Evolutionary conservation across 1,140 invertebrate species (phyloP).

Genomic region (Odontomachus brunneus): DNA sequence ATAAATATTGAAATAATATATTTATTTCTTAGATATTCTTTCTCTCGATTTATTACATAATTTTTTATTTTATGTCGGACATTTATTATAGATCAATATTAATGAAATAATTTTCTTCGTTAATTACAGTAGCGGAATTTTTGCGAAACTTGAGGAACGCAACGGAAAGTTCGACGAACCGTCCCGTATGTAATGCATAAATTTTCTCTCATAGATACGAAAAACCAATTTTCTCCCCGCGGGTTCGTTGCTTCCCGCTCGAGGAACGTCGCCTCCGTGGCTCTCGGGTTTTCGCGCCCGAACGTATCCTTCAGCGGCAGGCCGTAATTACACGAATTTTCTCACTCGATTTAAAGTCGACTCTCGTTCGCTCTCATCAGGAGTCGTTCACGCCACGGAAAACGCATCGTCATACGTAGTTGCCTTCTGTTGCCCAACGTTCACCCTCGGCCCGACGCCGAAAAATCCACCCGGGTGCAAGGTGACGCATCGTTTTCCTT

Average conservation of each 20-base stretch:
- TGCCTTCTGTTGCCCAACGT: conserved; percentile 79
- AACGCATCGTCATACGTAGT: conserved; percentile 80
- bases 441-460: conserved; percentile 39
- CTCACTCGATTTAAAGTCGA: conserved; percentile 55
- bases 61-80: no score
- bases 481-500: conserved; percentile 78
- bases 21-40: no score
- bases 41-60: no score
- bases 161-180: no score
- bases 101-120: no score
- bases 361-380: conserved; percentile 36
- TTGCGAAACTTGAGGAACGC: no score
- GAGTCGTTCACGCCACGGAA: conserved; percentile 62
- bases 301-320: conserved; percentile 2
- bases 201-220: not conserved
- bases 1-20: no score
- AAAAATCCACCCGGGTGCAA: conserved; percentile 64
- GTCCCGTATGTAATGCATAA: not conserved
- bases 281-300: not conserved
- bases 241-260: conserved; percentile 9
- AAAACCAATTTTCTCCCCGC: not conserved
- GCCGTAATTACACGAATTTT: conserved; percentile 48
- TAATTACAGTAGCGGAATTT: no score
- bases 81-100: no score
- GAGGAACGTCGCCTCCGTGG: conserved; percentile 22